Percentiles rank a stretch among this genome's conserved stretches.
Evolutionary conservation across 2,113 vertebrate species (phyloP).

Genomic region (Hylia prasina): DNA sequence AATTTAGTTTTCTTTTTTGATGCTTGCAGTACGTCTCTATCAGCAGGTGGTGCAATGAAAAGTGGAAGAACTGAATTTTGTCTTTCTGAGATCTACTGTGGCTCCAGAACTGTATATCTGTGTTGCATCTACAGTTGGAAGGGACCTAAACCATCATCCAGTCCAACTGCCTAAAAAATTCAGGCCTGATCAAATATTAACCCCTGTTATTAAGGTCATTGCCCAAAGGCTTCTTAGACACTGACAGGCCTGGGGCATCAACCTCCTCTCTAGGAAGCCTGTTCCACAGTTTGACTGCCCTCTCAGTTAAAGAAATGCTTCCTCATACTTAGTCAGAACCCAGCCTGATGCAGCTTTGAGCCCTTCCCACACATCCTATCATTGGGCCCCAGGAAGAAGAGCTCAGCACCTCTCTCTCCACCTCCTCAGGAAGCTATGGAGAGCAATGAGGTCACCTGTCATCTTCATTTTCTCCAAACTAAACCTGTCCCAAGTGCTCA

Average conservation of each 20-base stretch:
- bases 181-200: background rate
- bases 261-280: background rate
- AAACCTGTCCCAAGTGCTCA: background rate
- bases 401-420: background rate
- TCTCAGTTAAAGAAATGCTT: background rate
- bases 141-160: background rate
- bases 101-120: background rate
- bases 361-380: background rate
- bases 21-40: background rate
- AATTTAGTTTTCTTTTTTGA: background rate
- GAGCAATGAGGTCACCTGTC: background rate
- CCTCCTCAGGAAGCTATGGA: background rate
- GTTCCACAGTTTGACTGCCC: background rate
- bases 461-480: background rate
- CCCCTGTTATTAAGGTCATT: background rate
- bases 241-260: background rate
- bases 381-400: background rate
- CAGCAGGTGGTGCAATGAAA: background rate
- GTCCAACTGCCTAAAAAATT: background rate
- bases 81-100: background rate
- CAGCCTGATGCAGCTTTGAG: background rate
- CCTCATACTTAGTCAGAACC: background rate
- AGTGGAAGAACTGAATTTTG: background rate
- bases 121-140: background rate
- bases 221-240: background rate